Evolutionary conservation across 2,113 vertebrate genomes (phyloP).

Genomic region (Gallinago paraguaiae): DNA sequence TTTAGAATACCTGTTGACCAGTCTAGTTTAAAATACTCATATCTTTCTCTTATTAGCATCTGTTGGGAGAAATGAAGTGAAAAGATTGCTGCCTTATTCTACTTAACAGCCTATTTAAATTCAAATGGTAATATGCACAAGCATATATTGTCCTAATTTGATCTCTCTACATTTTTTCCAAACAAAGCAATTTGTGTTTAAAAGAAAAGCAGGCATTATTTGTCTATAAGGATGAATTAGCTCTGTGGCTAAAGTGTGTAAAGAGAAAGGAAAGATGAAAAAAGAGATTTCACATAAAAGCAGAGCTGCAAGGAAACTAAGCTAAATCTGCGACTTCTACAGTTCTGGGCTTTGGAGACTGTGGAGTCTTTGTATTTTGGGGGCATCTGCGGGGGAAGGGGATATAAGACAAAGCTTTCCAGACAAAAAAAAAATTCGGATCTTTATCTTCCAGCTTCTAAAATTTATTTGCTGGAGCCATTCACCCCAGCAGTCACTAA

Average conservation of each 20-base stretch:
- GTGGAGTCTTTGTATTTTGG: neutral
- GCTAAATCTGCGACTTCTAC: neutral
- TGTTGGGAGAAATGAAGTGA: slow-evolving; percentile 2
- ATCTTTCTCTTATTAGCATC: neutral
- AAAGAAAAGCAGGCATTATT: neutral
- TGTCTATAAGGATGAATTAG: neutral
- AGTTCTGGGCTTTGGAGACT: neutral
- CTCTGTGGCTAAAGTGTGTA: neutral
- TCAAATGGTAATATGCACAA: neutral
- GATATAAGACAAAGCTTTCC: neutral
- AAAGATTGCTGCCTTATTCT: neutral
- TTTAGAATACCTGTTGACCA: slow-evolving; percentile 1
- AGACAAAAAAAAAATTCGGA: neutral
- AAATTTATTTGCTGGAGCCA: neutral
- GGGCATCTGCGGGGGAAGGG: neutral
- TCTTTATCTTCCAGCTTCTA: neutral
- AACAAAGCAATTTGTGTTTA: neutral
- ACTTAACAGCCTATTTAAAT: slow-evolving; percentile 15
- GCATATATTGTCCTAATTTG: neutral
- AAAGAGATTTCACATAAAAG: neutral
- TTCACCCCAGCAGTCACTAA: neutral
- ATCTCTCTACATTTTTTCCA: neutral
- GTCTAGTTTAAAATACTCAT: neutral
- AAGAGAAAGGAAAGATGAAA: neutral
- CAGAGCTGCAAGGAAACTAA: neutral